Conservation (phyloP, 2,888 invertebrate species). For the Tiliacea aurago region DNA sequence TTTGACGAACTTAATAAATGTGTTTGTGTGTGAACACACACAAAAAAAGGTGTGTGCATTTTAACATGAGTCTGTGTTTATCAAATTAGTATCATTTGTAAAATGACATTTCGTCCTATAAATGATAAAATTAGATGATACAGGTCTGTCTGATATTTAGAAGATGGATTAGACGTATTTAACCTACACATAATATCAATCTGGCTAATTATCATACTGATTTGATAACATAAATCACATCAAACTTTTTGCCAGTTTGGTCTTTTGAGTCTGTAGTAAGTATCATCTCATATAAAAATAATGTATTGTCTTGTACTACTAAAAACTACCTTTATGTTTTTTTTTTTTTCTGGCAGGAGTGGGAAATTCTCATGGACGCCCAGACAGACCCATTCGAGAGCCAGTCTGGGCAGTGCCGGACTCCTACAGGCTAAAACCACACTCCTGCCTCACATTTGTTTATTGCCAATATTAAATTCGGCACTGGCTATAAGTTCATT, state of each 20-base stretch:
- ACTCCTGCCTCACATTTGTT: too few relatives aligned
- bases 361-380: too few relatives aligned
- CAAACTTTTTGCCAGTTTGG: background rate
- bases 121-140: slow-evolving; percentile 9
- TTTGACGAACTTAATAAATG: background rate
- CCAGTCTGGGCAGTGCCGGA: too few relatives aligned
- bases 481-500: background rate
- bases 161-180: slow-evolving; percentile 41
- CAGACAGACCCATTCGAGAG: too few relatives aligned
- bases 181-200: slow-evolving; percentile 19
- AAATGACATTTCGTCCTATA: background rate
- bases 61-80: background rate
- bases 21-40: background rate
- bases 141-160: slow-evolving; percentile 35
- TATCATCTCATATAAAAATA: slow-evolving; percentile 1
- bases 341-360: too few relatives aligned
- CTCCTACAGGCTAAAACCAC: too few relatives aligned
- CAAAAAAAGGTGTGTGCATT: background rate
- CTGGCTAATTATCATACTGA: slow-evolving; percentile 46
- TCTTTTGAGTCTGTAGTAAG: background rate
- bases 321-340: too few relatives aligned
- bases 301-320: background rate
- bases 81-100: slow-evolving; percentile 13
- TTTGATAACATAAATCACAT: slow-evolving; percentile 41
- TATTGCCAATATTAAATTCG: too few relatives aligned